Evolutionary conservation across 1,140 invertebrate species (phyloP).

Genomic region (Meloidogyne hapla): DNA sequence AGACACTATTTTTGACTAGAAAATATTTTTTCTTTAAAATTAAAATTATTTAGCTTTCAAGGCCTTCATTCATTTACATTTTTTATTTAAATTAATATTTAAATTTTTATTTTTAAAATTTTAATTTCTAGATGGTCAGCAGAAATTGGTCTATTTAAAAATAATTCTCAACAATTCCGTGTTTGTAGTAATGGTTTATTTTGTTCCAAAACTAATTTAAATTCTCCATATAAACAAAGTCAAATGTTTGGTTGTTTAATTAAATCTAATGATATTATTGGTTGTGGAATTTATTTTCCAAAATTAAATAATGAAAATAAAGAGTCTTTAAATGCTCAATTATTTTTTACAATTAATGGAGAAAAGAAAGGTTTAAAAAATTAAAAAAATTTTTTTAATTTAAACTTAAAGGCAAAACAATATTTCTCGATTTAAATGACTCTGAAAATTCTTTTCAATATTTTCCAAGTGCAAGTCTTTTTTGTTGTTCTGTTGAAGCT

Average conservation of each 20-base stretch:
- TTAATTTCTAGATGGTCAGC: neutral
- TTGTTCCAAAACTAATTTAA: neutral
- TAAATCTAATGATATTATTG: neutral
- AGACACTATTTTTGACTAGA: too few relatives aligned
- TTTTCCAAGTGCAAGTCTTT: neutral
- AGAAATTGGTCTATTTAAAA: neutral
- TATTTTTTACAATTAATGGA: conserved; percentile 3
- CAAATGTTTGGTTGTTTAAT: neutral
- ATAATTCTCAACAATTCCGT: neutral
- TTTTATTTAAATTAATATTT: too few relatives aligned
- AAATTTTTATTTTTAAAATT: too few relatives aligned
- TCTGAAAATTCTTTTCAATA: neutral
- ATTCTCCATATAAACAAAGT: neutral
- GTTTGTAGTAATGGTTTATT: neutral
- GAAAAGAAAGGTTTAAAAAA: neutral
- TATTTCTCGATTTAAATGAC: neutral
- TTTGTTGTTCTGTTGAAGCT: conserved; percentile 5
- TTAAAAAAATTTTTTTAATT: neutral
- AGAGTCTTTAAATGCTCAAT: neutral
- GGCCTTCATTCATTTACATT: too few relatives aligned
- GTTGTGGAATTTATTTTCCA: neutral
- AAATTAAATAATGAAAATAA: neutral
- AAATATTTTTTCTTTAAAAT: too few relatives aligned
- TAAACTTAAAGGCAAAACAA: neutral
- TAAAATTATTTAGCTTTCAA: too few relatives aligned